Base-by-base conservation (phyloP, 2,113 vertebrate genomes). In the Progne subis region DNA sequence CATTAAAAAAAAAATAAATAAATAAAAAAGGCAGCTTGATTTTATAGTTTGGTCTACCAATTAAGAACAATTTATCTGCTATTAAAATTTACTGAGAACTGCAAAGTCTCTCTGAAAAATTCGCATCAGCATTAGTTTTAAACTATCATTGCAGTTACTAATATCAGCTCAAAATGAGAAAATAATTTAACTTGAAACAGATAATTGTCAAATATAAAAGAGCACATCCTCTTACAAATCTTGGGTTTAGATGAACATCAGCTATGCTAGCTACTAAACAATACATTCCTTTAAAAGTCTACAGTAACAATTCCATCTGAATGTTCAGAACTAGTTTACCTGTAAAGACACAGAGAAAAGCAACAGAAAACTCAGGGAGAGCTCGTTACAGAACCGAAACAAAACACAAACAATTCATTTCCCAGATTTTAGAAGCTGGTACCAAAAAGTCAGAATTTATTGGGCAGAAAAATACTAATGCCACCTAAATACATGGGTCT, bases 321-420 rank as follows among this genome's bases (percentile, higher is more conserved):
- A 88, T 64, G 44, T 59, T 88, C 79, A 88, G 31, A 92, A 81
- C 68, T 88, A 57, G 14, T 96, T 93, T 78, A 95, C 82, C 79
- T 94, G 72, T 56, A 86, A 86, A 93, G 52, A 86, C 24, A 90
- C 39, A 75, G 89, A 89, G 55, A 81, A 71, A 71, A 92, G 37
- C 78, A 85, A 44, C 44, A 96, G 65, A 93, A 90, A 86, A 86
- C 53, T 85, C 92, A 91, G 78, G 76, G n/a, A 82, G 60, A 90
- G 14, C 60, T 89, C 6, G 7, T 78, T 95, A 94, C 39, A 24
- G 77, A 92, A 82, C 67, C 12, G 29, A 74, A 68, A 39, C 44
- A 81, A 49, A 72, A 31, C 4, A 15, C 46, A 93, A 92, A 82
- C 14, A 78, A 63, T 90, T 92, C 4, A 61, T 71, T 96, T 71